Base-by-base conservation (phyloP, 1,140 invertebrate genomes). In the Pseudachorutes palmiensis region DNA sequence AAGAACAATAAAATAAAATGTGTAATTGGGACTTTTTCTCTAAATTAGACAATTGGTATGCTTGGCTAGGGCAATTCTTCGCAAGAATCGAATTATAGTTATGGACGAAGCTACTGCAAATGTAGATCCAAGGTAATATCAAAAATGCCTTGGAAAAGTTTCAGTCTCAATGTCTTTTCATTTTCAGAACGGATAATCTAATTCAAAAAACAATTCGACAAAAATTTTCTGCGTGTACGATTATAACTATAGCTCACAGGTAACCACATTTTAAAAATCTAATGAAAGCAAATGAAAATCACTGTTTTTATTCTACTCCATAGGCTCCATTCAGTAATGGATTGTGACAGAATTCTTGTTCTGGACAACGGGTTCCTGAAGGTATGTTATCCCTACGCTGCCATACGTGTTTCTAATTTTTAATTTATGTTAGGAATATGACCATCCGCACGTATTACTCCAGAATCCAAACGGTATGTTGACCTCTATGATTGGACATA, bases 71-170 rank as follows among this genome's bases (percentile, higher is more conserved):
- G 82, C 82, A 22, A 72, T 84, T 59, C 73, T 83, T 14, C 64
- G 80, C 32, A 77, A 78, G 2, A 77, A 77, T 45, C 74, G 72
- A 49, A 75, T 79, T 31, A 74, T 82, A 3, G 74, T 82, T 1
- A 71, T 82, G 51, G 81, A 82, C 71, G 81, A 82, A 72, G 81
- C 81, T 0, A 82, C 81, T n/a, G 79, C 81, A 26, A 80, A 81
- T 55, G 76, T 80, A 1, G 75, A 76, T 66, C 70, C 64, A n/a
- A 74, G 41, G 26, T 31, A 62, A 36, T 5, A n/a, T n/a, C n/a
- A n/a, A 19, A 14, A 60, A 12, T 22, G 9, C 58, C 12, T 9
- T 5, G 31, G 28, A 49, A 51, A 68, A 16, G 14, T 19, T 26
- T 29, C 3, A 60, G 12, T 32, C 24, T n/a, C 5, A 28, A 12